phyloP scores from a whole-genome alignment of 2,888 invertebrate genomes.

The Xestia xanthographa region DNA sequence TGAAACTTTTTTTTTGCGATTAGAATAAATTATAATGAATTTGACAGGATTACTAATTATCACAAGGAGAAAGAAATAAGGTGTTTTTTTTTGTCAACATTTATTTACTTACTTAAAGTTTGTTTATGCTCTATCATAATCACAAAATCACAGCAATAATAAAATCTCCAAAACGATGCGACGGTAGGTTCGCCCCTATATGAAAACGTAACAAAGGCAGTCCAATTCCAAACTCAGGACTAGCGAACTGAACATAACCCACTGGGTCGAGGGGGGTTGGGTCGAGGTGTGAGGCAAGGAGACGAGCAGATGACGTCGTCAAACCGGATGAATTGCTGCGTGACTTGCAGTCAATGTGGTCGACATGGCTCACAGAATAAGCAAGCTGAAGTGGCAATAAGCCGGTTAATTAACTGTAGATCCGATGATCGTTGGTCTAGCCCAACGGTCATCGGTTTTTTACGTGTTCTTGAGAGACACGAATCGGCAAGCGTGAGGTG shows the following conservation, averaged over 20 bases:
- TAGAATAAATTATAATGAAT: neutral
- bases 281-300: too few relatives aligned
- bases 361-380: too few relatives aligned
- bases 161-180: too few relatives aligned
- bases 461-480: neutral
- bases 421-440: neutral
- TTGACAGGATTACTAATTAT: too few relatives aligned
- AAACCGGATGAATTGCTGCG: neutral
- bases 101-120: neutral
- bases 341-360: too few relatives aligned
- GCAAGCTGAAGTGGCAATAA: too few relatives aligned
- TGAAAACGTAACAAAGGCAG: neutral
- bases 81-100: too few relatives aligned
- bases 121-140: neutral
- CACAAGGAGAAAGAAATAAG: too few relatives aligned
- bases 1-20: neutral
- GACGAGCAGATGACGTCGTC: neutral
- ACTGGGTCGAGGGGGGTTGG: too few relatives aligned
- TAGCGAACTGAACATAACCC: too few relatives aligned
- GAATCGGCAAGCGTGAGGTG: neutral
- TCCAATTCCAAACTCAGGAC: neutral
- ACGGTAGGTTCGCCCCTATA: neutral
- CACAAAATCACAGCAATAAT: neutral
- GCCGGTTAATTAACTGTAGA: neutral
- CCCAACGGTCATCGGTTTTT: too few relatives aligned